phyloP scores from a whole-genome alignment of 1,140 invertebrate genomes.

The Ctenoplectra terminalis region DNA sequence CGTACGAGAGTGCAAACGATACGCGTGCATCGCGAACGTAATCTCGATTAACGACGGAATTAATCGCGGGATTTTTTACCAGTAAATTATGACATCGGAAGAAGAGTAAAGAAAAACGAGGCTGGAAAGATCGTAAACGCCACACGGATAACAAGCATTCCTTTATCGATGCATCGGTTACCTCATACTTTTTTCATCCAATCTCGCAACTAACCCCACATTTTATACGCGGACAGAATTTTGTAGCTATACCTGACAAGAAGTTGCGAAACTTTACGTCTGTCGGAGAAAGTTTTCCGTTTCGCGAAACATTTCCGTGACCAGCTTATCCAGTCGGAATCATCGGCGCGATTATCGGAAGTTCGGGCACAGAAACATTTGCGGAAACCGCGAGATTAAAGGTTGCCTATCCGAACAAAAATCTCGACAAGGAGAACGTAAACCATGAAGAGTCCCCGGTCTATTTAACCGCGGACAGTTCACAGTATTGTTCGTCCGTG shows the following conservation, averaged over 20 bases:
- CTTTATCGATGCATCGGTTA: background rate
- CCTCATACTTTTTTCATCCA: background rate
- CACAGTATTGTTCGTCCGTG: slow-evolving; percentile 25
- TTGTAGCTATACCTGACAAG: background rate
- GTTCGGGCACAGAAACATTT: no score
- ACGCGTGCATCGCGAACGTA: slow-evolving; percentile 7
- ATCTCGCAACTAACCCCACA: no score
- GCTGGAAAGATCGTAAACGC: background rate
- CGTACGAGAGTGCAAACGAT: slow-evolving; percentile 10
- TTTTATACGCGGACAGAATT: no score
- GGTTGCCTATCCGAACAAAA: background rate
- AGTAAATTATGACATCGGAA: background rate
- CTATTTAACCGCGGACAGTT: slow-evolving; percentile 14
- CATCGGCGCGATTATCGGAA: slow-evolving; percentile 15
- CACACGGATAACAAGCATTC: background rate
- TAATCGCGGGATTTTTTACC: slow-evolving; percentile 30
- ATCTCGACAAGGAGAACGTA: background rate
- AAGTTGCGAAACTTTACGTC: background rate
- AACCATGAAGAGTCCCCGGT: background rate
- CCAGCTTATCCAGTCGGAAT: background rate
- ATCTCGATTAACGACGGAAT: slow-evolving; percentile 15
- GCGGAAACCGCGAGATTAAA: background rate
- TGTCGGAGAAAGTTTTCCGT: background rate
- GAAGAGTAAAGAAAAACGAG: background rate
- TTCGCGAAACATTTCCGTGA: no score